Evolutionary conservation across 2,797 vertebrate species (phyloP), one percentile per base, ranked within the genome.

Genomic region (Pagetopsis macropterus): DNA sequence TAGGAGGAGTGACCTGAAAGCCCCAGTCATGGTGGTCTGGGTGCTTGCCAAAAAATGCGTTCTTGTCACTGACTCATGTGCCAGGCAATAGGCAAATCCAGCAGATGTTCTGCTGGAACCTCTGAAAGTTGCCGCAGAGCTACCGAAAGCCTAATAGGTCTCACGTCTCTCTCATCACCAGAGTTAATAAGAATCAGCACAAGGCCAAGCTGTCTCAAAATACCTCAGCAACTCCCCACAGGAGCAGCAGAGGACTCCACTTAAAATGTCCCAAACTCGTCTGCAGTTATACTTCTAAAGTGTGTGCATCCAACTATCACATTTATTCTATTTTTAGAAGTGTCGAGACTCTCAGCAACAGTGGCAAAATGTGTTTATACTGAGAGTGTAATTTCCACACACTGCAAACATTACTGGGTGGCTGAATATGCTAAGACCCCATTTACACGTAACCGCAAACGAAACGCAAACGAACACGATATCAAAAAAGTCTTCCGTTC

Each of bases 101-200:
- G 58, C 72, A 58, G 46, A 69, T 66, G 87, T 82, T 74, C 14
- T 68, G 65, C 65, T 23, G 61, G 23, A 73, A 62, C 54, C 50
- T 72, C 72, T 73, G 61, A n/a, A 67, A 81, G 46, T 27, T 54
- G 16, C 55, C 0, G 7, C 70, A n/a, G 59, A 78, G 56, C 67
- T 43, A 37, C 78, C 41, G 43, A 48, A 73, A 70, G 72, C 79
- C 76, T 91, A 91, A 92, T 85, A 70, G 44, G 63, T 77, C 76
- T 89, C 87, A 89, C 62, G 68, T 85, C 87, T 85, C 73, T 83
- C 88, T 89, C 84, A 89, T 91, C 66, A 45, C 63, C 62, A 17
- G 68, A 19, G 61, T 78, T 87, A 90, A 91, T 85, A 77, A 77
- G 73, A 90, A 85, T 83, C 72, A 86, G 76, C 76, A 85, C 75